Evolutionary conservation across 2,797 vertebrate genomes (phyloP).

Genomic region (Masticophis lateralis): DNA sequence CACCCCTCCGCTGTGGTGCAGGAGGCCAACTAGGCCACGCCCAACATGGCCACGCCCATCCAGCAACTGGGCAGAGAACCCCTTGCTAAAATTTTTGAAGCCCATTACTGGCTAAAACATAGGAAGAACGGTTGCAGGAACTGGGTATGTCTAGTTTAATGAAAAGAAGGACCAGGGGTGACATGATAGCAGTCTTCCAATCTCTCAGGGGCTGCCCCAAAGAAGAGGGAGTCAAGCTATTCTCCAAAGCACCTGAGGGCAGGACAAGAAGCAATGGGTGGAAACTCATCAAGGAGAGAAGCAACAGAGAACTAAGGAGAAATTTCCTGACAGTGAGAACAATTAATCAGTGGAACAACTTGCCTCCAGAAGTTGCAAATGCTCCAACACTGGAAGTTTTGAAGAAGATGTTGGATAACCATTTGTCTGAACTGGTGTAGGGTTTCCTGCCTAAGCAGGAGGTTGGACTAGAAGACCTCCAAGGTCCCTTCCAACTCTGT

Average conservation of each 20-base stretch:
- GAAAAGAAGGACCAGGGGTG: neutral
- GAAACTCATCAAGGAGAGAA: neutral
- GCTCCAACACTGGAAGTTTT: neutral
- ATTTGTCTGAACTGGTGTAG: neutral
- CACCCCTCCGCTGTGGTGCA: no score
- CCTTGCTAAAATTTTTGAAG: no score
- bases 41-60: no score
- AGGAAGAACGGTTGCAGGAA: neutral
- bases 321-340: neutral
- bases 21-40: no score
- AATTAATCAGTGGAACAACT: neutral
- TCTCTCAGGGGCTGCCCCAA: neutral
- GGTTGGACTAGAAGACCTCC: neutral
- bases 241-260: neutral
- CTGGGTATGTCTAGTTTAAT: neutral
- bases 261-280: fast-evolving
- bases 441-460: no score
- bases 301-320: neutral
- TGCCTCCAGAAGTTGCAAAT: neutral
- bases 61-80: no score
- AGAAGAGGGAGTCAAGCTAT: neutral
- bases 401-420: fast-evolving
- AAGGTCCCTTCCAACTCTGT: neutral
- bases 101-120: neutral
- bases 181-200: neutral